Conservation (phyloP, 2,113 vertebrate species). For the Labeo rohita region DNA sequence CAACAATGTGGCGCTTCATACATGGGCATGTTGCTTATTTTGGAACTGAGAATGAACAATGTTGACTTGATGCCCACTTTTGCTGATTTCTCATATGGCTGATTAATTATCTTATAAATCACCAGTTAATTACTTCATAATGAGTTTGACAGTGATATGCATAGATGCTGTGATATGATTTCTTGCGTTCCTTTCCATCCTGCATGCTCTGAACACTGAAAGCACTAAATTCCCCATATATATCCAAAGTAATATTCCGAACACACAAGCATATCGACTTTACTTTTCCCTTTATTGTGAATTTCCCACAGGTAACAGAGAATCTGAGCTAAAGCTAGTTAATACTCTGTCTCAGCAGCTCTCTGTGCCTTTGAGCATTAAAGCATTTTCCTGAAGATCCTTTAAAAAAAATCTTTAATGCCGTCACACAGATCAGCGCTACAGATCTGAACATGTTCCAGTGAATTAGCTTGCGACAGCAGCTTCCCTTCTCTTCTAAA, state of each 20-base stretch:
- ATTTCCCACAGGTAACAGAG: constrained; percentile 75
- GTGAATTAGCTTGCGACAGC: constrained; percentile 76
- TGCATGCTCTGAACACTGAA: background rate
- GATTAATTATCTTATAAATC: constrained; percentile 35
- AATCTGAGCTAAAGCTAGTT: constrained; percentile 44
- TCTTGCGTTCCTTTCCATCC: constrained; percentile 29
- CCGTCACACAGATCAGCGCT: constrained; percentile 74
- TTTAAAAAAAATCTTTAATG: constrained; percentile 74
- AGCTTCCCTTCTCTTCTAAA: constrained; percentile 65
- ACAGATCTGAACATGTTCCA: constrained; percentile 76
- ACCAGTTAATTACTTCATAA: constrained; percentile 27
- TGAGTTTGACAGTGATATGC: constrained; percentile 25
- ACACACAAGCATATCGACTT: constrained; percentile 79
- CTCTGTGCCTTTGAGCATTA: constrained; percentile 48
- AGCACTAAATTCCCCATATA: constrained; percentile 65
- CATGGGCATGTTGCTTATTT: constrained; percentile 43
- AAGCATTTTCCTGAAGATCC: constrained; percentile 68
- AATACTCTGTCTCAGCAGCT: constrained; percentile 50
- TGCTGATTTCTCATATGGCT: constrained; percentile 28
- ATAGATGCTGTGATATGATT: constrained; percentile 36
- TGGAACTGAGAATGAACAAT: constrained; percentile 44
- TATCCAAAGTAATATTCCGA: constrained; percentile 67
- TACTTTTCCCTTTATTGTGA: constrained; percentile 72
- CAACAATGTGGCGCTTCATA: constrained; percentile 45
- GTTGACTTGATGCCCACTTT: constrained; percentile 36